These are phyloP conservation scores for Trypoxylon attenuatum DNA, from an alignment of 2,888 invertebrate species.

Conservation along the genomic window DNA sequence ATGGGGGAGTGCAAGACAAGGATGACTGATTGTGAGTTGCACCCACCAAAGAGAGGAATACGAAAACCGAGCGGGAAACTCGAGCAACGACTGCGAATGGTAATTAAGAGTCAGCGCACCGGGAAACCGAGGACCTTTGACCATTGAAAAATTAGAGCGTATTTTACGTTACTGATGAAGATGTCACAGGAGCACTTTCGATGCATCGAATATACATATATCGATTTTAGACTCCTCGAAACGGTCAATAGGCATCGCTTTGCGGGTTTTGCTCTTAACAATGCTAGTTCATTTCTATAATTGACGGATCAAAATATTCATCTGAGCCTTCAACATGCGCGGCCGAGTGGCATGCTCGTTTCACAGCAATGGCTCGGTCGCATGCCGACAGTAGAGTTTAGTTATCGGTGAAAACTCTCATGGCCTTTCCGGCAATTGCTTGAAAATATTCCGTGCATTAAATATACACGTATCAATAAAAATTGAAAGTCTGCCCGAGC, in stretches of 20 bases:
- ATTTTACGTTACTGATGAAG: not conserved
- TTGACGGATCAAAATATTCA: constrained; percentile 22
- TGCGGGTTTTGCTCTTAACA: not conserved
- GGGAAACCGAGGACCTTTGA: constrained; percentile 27
- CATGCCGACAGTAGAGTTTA: too few species aligned
- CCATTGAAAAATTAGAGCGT: constrained; percentile 19
- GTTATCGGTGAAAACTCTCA: too few species aligned
- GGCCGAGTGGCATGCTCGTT: too few species aligned
- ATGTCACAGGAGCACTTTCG: constrained; percentile 4
- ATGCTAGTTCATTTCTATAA: constrained; percentile 17
- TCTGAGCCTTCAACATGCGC: too few species aligned
- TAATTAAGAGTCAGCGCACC: constrained; percentile 38
- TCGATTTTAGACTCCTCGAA: constrained; percentile 28
- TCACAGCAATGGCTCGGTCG: too few species aligned
- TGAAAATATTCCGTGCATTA: too few species aligned
- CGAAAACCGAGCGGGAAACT: constrained; percentile 19
- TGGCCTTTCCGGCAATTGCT: too few species aligned
- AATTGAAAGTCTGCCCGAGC: too few species aligned
- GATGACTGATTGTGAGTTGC: constrained; percentile 11
- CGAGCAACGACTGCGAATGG: constrained; percentile 29
- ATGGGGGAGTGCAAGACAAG: not conserved
- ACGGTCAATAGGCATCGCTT: not conserved
- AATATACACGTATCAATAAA: too few species aligned
- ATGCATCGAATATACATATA: not conserved
- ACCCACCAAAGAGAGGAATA: constrained; percentile 13